Evolutionary conservation across 2,113 vertebrate genomes (phyloP).

Genomic region (Corvus moneduloides): DNA sequence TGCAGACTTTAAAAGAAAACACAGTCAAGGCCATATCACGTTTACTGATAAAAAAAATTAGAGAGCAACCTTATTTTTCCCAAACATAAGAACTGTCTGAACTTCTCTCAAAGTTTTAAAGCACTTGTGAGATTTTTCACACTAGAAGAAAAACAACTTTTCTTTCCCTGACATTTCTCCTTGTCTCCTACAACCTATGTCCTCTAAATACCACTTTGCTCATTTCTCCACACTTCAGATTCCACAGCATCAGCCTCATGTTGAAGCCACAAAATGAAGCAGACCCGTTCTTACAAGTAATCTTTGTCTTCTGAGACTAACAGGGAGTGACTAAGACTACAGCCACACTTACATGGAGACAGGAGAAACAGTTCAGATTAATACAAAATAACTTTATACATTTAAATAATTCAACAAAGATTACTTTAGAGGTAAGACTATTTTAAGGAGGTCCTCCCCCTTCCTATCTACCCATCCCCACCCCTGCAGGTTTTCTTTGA

Average conservation of each 20-base stretch:
- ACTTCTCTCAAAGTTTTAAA: not conserved
- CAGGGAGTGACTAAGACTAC: not conserved
- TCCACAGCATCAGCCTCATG: not conserved
- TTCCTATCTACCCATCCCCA: not conserved
- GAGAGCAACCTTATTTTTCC: not conserved
- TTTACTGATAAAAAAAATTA: not conserved
- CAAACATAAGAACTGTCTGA: not conserved
- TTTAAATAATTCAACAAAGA: not conserved
- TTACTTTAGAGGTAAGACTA: not conserved
- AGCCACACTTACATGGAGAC: not conserved
- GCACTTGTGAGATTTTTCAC: not conserved
- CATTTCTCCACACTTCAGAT: not conserved
- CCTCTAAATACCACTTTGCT: not conserved
- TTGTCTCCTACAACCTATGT: not conserved
- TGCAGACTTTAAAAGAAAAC: not conserved
- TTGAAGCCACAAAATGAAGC: not conserved
- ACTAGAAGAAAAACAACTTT: not conserved
- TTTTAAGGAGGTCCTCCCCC: not conserved
- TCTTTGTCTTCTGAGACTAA: not conserved
- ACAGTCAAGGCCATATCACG: not conserved
- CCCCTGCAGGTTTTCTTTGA: not conserved
- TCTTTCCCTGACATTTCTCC: not conserved
- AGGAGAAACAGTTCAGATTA: not conserved
- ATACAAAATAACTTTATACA: not conserved
- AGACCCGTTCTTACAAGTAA: not conserved